These are phyloP conservation scores for Exaiptasia diaphana DNA, from an alignment of 64 coral and sea anemone genomes.

Conservation along the genomic window DNA sequence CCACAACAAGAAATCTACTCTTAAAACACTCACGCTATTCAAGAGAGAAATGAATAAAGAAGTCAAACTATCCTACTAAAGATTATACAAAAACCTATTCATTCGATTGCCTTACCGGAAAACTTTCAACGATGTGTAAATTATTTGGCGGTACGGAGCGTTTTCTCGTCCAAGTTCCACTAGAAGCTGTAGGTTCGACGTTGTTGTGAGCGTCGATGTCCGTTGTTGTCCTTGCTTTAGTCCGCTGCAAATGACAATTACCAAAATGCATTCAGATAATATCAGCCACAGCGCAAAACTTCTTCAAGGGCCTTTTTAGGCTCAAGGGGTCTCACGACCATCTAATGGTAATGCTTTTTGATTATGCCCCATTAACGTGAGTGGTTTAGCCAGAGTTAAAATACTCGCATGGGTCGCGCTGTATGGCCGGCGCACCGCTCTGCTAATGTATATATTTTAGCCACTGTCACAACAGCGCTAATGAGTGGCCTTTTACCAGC, in stretches of 20 bases:
- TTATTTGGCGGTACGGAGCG: neutral
- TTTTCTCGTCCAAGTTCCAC: no score
- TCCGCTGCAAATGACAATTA: neutral
- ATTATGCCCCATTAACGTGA: constrained; percentile 22
- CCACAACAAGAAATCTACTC: no score
- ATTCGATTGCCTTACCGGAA: neutral
- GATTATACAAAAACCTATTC: neutral
- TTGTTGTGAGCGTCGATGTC: no score
- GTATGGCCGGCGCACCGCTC: constrained; percentile 17
- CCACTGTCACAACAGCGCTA: neutral
- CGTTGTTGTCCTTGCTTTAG: neutral
- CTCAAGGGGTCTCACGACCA: constrained; percentile 12
- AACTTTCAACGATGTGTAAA: neutral
- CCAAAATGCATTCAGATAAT: constrained; percentile 25
- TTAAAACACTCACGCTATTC: no score
- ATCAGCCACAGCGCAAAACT: neutral
- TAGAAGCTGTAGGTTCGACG: no score
- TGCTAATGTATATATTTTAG: neutral
- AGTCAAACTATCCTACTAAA: neutral
- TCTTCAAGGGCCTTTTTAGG: constrained; percentile 15
- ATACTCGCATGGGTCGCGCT: neutral
- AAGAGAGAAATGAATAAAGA: no score
- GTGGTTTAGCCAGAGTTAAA: neutral
- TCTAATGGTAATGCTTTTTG: constrained; percentile 23
- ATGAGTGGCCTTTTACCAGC: neutral